phyloP scores from a whole-genome alignment of 2,113 vertebrate genomes.

The Antechinus stuartii region DNA sequence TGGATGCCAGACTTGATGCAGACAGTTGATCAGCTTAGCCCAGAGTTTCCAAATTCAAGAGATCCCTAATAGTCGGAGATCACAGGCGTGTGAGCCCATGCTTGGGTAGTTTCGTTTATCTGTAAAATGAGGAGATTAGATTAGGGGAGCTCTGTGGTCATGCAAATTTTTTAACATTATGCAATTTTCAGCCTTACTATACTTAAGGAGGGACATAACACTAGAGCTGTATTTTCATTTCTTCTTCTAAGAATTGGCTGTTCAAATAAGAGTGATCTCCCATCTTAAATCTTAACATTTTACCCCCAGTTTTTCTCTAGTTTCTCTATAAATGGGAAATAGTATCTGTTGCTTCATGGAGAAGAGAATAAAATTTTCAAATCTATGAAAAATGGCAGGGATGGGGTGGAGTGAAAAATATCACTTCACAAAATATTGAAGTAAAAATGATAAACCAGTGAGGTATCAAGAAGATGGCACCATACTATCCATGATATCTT shows the following conservation, averaged over 20 bases:
- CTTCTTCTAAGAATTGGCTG: neutral
- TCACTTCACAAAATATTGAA: neutral
- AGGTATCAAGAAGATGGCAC: neutral
- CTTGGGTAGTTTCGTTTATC: neutral
- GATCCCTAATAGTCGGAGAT: neutral
- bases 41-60: neutral
- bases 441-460: neutral
- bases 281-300: neutral
- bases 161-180: neutral
- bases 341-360: neutral
- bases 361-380: neutral
- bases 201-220: constrained; percentile 48
- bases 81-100: neutral
- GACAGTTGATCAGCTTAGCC: neutral
- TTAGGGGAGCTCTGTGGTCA: neutral
- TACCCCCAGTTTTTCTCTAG: neutral
- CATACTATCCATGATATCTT: neutral
- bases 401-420: neutral
- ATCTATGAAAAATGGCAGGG: neutral
- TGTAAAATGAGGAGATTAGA: neutral
- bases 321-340: neutral
- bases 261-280: neutral
- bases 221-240: constrained; percentile 18
- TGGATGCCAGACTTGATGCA: neutral
- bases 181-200: constrained; percentile 3